Base-by-base conservation (phyloP, 2,888 invertebrate genomes). In the Pristionchus exspectatus region DNA sequence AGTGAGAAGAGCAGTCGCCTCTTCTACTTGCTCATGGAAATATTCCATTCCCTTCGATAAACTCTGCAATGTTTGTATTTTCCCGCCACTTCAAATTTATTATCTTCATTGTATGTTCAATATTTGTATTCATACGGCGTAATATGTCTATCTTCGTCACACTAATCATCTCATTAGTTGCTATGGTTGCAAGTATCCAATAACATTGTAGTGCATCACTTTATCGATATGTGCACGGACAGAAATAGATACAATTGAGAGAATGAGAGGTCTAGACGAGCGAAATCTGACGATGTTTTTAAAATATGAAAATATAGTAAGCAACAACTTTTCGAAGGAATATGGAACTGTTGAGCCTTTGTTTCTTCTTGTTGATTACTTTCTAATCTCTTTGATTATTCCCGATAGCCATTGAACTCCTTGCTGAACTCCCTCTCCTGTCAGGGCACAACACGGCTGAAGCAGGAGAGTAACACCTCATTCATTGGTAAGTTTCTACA, bases 361-460 rank as follows among this genome's bases (percentile, higher is more conserved):
- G 2, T 33, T 72, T 69, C 24, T 0, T 69, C 69, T 27, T 69
- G 27, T 30, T 81, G 50, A 16, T 54, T 33, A 69, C 9, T 63
- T 87, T 50, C 50, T 87, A 10, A n/a, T 44, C 14, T 87, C 66
- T 50, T 87, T 89, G 50, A 89, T 81, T 0, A 27, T 89, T 16
- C 93, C 94, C 56, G 93, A 93, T 33, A 95, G 94, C 95, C 95
- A 95, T 50, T 94, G 92, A 91, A 95, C 93, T 63, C 95, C 95
- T 54, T 95, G 96, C 94, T 95, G 94, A 54, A 99, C 97, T 16
- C 99, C 99, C 92, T 97, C 97, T 0, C 97, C 97, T 81, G 97
- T 97, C 0, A 97, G 96, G 0, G 99, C 99, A 0, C 98, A 97
- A 95, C 99, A 99, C 0, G 98, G 89, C 89, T 89, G 66, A 30